Evolutionary conservation across 1,140 invertebrate species (phyloP), one percentile per base, ranked within the genome.

Genomic region (Caerostris darwini): DNA sequence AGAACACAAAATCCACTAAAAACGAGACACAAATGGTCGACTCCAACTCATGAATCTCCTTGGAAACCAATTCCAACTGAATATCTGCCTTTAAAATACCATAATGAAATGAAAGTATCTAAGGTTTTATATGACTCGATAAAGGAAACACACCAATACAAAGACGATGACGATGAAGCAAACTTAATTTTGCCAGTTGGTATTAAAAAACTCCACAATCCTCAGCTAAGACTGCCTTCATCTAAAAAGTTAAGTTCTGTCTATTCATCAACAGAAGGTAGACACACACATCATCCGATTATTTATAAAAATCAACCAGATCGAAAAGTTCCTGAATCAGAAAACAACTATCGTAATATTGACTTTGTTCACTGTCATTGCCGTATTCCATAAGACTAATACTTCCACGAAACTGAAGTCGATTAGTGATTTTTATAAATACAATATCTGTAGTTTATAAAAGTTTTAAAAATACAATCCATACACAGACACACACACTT

Each of bases 121-220:
- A n/a, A 57, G n/a, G 83, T 58, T 8, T 17, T 85, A 58, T 57
- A 58, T 58, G 17, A 57, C 57, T 57, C 56, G 12, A 59, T 82
- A 71, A 56, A 7, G 5, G 19, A 59, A 3, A n/a, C 19, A 56
- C 2, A 77, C 10, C 12, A 10, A 7, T 12, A 53, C 5, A 34
- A 3, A n/a, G 71, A 91, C 5, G 54, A 53, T 7, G 90, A 82
- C 53, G 56, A 14, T 8, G 53, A 69, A 57, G 4, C 8, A 3
- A 34, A 81, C 34, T 50, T 82, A 1, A 91, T 91, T 14, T 61
- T 91, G 34, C 90, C 90, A 5, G 58, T 82, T 50, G 90, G 90
- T 4, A 91, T 91, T 14, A 81, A 82, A 82, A 53, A 81, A 19
- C 90, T 91, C 17, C 90, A 91, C 71, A 91, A 91, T 82, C 90